These are phyloP conservation scores for Troides helena DNA, from an alignment of 2,888 invertebrate genomes.

Conservation along the genomic window DNA sequence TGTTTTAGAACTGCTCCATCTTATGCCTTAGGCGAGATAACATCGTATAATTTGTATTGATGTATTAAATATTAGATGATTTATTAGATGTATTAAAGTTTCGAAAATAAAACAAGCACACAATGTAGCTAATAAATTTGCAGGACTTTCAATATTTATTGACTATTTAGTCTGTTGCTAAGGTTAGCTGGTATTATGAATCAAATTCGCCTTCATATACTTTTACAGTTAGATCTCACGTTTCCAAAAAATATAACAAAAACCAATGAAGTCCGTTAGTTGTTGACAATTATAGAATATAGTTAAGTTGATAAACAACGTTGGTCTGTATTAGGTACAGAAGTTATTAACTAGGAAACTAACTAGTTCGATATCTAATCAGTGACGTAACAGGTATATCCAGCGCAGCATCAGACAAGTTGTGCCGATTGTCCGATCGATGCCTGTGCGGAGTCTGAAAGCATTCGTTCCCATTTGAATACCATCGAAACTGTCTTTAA, in stretches of 20 bases:
- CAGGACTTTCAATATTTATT: no score
- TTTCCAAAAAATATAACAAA: no score
- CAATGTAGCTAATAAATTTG: no score
- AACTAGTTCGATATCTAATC: background rate
- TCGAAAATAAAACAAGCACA: no score
- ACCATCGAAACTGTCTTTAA: conserved; percentile 63
- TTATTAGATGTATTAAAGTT: no score
- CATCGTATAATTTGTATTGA: background rate
- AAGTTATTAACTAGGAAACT: background rate
- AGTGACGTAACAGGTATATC: conserved; percentile 1
- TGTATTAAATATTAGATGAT: background rate
- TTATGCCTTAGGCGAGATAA: background rate
- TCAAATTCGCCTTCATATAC: no score
- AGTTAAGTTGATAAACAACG: background rate
- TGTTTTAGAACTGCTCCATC: background rate
- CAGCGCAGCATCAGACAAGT: conserved; percentile 4
- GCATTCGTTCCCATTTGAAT: conserved; percentile 50
- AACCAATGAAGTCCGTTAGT: background rate
- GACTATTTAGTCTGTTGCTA: no score
- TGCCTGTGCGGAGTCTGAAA: conserved; percentile 34
- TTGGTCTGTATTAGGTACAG: background rate
- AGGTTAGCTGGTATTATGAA: no score
- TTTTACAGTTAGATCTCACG: no score
- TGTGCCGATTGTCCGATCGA: conserved; percentile 37
- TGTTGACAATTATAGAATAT: background rate